These are phyloP conservation scores for Saturnia japonica DNA, from an alignment of 2,888 invertebrate genomes.

Conservation along the genomic window DNA sequence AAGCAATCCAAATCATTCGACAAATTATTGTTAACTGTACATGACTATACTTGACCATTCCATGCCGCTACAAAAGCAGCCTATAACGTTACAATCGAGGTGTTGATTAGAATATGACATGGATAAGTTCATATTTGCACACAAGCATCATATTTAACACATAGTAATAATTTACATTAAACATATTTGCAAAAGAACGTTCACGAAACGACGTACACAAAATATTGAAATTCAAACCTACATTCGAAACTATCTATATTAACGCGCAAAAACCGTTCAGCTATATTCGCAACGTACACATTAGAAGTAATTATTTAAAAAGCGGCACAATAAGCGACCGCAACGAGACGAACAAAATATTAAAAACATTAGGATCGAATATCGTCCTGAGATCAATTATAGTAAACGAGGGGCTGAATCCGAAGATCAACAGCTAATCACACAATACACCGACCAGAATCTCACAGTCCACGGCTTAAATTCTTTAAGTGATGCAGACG, in stretches of 20 bases:
- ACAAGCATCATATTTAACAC: conserved; percentile 60
- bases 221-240: conserved; percentile 69
- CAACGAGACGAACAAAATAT: conserved; percentile 40
- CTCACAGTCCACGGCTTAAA: conserved; percentile 37
- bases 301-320: conserved; percentile 63
- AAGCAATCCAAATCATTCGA: conserved; percentile 43
- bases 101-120: conserved; percentile 54
- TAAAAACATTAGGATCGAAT: conserved; percentile 75
- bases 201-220: conserved; percentile 70
- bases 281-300: conserved; percentile 59
- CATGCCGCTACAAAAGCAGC: conserved; percentile 25
- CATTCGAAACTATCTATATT: conserved; percentile 63
- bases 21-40: conserved; percentile 41
- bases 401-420: conserved; percentile 63
- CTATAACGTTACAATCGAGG: conserved; percentile 41
- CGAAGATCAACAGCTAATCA: conserved; percentile 55
- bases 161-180: conserved; percentile 74
- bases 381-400: conserved; percentile 80
- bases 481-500: conserved; percentile 35
- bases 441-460: conserved; percentile 37
- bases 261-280: conserved; percentile 78
- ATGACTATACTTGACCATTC: conserved; percentile 39
- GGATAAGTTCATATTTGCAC: conserved; percentile 54
- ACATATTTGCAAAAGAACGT: conserved; percentile 67
- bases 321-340: conserved; percentile 57